These are phyloP conservation scores for Syngnathus scovelli DNA, from an alignment of 2,113 vertebrate species.

Conservation along the genomic window DNA sequence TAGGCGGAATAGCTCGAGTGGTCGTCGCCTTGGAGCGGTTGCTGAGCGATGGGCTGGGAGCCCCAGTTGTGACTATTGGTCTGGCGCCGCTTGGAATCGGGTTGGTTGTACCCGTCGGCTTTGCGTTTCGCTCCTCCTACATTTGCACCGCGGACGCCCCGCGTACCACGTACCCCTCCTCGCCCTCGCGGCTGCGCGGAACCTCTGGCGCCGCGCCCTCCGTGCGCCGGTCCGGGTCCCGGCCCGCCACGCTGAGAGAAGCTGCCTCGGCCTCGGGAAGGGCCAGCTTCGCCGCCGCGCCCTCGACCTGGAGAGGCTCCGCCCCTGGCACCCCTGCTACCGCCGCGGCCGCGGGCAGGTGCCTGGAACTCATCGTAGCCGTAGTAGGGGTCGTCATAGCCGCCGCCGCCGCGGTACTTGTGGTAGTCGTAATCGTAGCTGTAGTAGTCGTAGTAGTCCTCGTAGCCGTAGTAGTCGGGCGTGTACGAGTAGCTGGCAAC, in stretches of 20 bases:
- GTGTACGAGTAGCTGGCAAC: constrained; percentile 91
- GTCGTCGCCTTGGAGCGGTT: constrained; percentile 96
- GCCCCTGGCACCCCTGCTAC: constrained; percentile 76
- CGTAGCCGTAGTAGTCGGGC: constrained; percentile 94
- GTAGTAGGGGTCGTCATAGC: constrained; percentile 98
- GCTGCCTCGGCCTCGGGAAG: constrained; percentile 86
- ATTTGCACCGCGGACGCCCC: constrained; percentile 99
- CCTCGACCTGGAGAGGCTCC: constrained; percentile 85
- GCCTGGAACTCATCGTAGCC: constrained; percentile 97
- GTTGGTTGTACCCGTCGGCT: constrained; percentile 99
- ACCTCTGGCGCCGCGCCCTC: constrained; percentile 87
- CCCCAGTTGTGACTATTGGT: constrained; percentile 99
- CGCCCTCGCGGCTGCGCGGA: constrained; percentile 87
- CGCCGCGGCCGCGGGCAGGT: constrained; percentile 84
- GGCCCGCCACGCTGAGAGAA: constrained; percentile 85
- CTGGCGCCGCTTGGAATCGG: constrained; percentile 99
- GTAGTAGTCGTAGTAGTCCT: constrained; percentile 99
- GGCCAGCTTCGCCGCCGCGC: constrained; percentile 82
- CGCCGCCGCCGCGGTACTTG: constrained; percentile 77
- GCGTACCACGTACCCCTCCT: constrained; percentile 99
- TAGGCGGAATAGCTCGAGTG: constrained; percentile 97
- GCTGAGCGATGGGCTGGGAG: constrained; percentile 99
- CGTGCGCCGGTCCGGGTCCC: constrained; percentile 81
- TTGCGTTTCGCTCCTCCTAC: constrained; percentile 98
- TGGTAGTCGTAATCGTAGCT: constrained; percentile 98